These are phyloP conservation scores for Chaitophorus viminalis DNA, from an alignment of 2,888 invertebrate genomes.

Conservation along the genomic window DNA sequence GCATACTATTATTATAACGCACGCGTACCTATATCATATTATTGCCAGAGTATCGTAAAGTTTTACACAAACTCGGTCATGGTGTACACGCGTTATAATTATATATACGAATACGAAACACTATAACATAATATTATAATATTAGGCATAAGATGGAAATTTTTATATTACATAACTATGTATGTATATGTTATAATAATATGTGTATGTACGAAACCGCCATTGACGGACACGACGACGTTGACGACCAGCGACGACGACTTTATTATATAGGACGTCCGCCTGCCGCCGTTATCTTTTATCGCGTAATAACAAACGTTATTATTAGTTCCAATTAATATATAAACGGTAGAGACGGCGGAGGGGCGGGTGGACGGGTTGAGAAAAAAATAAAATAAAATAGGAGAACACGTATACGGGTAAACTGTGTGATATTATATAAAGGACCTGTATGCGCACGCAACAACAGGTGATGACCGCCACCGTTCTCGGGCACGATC, in stretches of 20 bases:
- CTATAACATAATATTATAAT: no score
- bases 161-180: no score
- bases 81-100: no score
- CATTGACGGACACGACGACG: no score
- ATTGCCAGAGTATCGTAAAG: constrained; percentile 36
- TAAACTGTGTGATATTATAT: background rate
- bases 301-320: background rate
- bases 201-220: no score
- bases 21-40: background rate
- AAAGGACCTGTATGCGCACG: background rate
- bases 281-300: background rate
- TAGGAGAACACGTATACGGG: no score
- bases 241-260: no score
- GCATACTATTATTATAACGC: no score
- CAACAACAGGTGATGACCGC: background rate
- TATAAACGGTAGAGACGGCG: background rate
- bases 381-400: background rate
- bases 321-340: background rate
- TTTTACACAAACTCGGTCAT: background rate
- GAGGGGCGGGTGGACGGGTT: background rate
- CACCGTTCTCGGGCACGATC: background rate
- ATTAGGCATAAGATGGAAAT: no score
- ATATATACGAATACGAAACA: no score
- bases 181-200: no score
- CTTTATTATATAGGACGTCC: no score